Percentiles rank a stretch among this genome's conserved stretches.
Evolutionary conservation across 2,113 vertebrate species (phyloP).

Genomic region (Myrmecobius fasciatus): DNA sequence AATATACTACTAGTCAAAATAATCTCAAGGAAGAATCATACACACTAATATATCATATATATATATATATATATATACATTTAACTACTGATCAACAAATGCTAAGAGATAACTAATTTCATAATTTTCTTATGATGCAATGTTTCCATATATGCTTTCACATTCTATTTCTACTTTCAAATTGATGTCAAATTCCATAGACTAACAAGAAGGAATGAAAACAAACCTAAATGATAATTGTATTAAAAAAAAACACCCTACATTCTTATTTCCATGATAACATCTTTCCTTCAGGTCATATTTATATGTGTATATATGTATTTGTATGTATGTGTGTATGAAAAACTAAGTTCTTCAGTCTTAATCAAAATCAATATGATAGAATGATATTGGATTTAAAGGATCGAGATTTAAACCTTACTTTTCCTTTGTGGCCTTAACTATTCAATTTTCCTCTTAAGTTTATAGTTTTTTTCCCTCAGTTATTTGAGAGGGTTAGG

Average conservation of each 20-base stretch:
- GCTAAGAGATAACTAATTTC: not conserved
- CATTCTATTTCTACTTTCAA: not conserved
- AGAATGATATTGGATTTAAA: not conserved
- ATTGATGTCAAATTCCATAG: not conserved
- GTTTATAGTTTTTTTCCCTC: not conserved
- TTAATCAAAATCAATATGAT: constrained; percentile 8
- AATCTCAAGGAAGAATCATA: not conserved
- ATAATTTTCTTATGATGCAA: not conserved
- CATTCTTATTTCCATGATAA: not conserved
- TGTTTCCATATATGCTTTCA: not conserved
- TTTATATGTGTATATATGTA: not conserved
- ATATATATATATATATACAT: not conserved
- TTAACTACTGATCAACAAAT: not conserved
- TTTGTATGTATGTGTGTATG: not conserved
- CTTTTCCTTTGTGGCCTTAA: not conserved
- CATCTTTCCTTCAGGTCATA: not conserved
- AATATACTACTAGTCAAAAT: not conserved
- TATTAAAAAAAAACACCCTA: not conserved
- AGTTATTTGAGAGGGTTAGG: not conserved
- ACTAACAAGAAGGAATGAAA: not conserved
- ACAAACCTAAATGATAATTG: not conserved
- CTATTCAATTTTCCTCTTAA: not conserved
- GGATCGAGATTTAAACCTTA: not conserved
- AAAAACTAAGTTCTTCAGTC: constrained; percentile 1
- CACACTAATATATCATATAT: not conserved